A percentile compares a stretch with the other conserved stretches of the same genome.
phyloP scores from a whole-genome alignment of 2,113 vertebrate genomes.

The Leucopsar rothschildi region DNA sequence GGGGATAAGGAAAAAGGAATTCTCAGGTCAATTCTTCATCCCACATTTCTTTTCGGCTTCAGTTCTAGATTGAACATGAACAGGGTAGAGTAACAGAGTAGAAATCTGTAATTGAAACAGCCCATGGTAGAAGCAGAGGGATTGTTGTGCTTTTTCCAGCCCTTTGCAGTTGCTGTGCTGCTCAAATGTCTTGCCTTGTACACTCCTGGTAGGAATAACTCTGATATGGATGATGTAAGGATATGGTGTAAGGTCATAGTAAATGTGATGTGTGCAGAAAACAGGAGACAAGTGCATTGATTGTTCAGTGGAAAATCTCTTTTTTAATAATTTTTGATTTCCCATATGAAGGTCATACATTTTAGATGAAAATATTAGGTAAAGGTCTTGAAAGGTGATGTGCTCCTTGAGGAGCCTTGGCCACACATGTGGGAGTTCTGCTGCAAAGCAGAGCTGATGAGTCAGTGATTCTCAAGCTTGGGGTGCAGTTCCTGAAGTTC shows the following conservation, averaged over 20 bases:
- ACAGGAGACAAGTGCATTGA: background rate
- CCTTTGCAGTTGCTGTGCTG: background rate
- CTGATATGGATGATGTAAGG: background rate
- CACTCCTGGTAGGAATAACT: background rate
- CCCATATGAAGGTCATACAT: background rate
- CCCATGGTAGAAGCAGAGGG: background rate
- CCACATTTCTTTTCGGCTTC: background rate
- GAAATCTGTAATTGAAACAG: background rate
- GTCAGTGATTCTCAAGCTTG: background rate
- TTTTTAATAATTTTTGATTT: background rate
- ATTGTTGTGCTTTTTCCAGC: background rate
- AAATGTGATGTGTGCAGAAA: background rate
- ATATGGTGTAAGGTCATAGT: background rate
- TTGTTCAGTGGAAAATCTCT: background rate
- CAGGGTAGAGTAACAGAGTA: background rate
- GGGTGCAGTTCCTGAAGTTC: background rate
- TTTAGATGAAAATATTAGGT: background rate
- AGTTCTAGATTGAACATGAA: background rate
- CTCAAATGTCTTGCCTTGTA: background rate
- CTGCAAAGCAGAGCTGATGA: background rate
- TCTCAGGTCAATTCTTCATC: background rate
- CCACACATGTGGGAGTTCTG: background rate
- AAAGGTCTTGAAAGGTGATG: background rate
- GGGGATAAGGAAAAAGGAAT: background rate
- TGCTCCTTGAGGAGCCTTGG: background rate